These are phyloP conservation scores for Thunnus thynnus DNA, from an alignment of 2,113 vertebrate genomes.

Conservation along the genomic window DNA sequence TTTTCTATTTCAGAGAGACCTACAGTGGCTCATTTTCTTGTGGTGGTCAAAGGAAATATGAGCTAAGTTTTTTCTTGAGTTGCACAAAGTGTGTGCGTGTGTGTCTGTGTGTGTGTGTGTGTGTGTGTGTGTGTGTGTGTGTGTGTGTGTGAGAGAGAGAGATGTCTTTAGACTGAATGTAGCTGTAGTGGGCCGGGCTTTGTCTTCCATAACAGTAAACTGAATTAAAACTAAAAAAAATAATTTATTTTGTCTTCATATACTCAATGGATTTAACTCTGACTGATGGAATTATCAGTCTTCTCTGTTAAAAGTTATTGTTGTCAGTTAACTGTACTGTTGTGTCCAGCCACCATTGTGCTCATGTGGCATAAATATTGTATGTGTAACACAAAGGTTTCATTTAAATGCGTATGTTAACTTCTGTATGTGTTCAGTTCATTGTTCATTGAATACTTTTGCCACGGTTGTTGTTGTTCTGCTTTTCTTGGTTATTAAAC, in stretches of 20 bases:
- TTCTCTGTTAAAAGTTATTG: neutral
- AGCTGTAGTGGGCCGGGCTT: neutral
- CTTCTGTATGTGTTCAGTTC: neutral
- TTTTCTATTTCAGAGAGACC: neutral
- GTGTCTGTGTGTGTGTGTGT: conserved; percentile 7
- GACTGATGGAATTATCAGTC: neutral
- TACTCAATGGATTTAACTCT: neutral
- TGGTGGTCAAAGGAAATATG: neutral
- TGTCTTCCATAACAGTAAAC: neutral
- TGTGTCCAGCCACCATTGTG: neutral
- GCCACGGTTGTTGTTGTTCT: too few species aligned
- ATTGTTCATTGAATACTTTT: neutral
- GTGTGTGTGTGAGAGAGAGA: neutral
- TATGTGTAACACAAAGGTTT: conserved; percentile 4
- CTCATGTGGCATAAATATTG: neutral
- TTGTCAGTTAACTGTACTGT: neutral
- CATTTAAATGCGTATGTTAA: conserved; percentile 18
- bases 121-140: conserved; percentile 12
- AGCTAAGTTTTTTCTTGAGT: neutral
- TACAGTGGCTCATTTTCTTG: neutral
- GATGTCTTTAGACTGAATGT: neutral
- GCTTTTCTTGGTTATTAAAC: too few species aligned
- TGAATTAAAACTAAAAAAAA: neutral
- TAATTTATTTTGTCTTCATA: neutral
- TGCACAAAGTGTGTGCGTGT: conserved; percentile 8